These are phyloP conservation scores for Sweltsa coloradensis DNA, from an alignment of 1,140 invertebrate genomes.

Conservation along the genomic window DNA sequence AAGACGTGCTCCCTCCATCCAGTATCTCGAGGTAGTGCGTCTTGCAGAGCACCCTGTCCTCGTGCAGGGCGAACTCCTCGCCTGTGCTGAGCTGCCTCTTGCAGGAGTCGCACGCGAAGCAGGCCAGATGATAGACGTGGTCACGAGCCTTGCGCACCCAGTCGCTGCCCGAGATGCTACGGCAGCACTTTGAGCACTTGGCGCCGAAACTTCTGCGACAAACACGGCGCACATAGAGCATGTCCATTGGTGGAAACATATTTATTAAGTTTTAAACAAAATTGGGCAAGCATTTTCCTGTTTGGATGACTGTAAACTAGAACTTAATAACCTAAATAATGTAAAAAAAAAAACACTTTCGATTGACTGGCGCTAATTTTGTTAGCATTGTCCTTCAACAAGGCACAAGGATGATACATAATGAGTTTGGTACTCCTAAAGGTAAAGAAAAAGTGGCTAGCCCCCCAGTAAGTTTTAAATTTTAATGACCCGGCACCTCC, in stretches of 20 bases:
- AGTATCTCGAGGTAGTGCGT: conserved; percentile 90
- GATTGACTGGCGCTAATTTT: too few relatives aligned
- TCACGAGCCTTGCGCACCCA: conserved; percentile 93
- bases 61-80: conserved; percentile 93
- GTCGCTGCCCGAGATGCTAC: conserved; percentile 84
- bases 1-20: conserved; percentile 80
- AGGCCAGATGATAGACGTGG: conserved; percentile 94
- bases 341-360: too few relatives aligned
- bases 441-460: too few relatives aligned
- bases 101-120: conserved; percentile 96
- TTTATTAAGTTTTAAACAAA: too few relatives aligned
- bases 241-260: neutral
- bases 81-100: conserved; percentile 93
- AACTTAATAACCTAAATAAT: too few relatives aligned
- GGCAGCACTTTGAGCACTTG: conserved; percentile 90
- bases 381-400: too few relatives aligned
- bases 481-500: too few relatives aligned
- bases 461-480: too few relatives aligned
- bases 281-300: too few relatives aligned
- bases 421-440: too few relatives aligned
- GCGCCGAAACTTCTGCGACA: conserved; percentile 82
- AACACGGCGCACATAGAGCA: neutral
- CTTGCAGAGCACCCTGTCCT: conserved; percentile 87
- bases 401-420: too few relatives aligned
- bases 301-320: too few relatives aligned